Percentiles rank a stretch among this genome's conserved stretches.
Evolutionary conservation across 2,113 vertebrate species (phyloP).

Genomic region (Heliornis fulica): DNA sequence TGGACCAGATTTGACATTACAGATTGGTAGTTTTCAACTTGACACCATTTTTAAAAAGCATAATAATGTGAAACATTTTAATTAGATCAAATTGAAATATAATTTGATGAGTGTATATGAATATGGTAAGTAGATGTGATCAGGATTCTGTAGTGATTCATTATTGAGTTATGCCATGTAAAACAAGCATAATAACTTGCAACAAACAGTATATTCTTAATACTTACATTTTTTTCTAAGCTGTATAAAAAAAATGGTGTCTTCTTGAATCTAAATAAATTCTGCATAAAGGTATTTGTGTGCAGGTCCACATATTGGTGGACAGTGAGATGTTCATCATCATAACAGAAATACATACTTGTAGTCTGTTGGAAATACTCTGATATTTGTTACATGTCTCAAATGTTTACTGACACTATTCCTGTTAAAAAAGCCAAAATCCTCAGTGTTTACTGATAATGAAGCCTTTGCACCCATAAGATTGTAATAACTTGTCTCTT

Average conservation of each 20-base stretch:
- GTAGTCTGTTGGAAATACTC: not conserved
- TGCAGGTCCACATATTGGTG: not conserved
- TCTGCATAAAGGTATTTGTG: not conserved
- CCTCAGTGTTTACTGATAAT: not conserved
- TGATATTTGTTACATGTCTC: not conserved
- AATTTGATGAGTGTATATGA: slow-evolving; percentile 12
- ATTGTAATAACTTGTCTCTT: not conserved
- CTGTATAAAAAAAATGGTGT: not conserved
- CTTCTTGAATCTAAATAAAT: not conserved
- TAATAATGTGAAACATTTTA: slow-evolving; percentile 33
- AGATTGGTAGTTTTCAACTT: not conserved
- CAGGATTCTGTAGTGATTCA: slow-evolving; percentile 1
- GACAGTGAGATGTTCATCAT: not conserved
- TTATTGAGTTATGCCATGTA: not conserved
- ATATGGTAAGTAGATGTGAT: slow-evolving; percentile 14
- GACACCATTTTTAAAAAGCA: not conserved
- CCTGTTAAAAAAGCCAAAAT: not conserved
- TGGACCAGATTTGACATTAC: not conserved
- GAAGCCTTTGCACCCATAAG: not conserved
- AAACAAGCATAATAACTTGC: not conserved
- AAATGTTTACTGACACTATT: not conserved
- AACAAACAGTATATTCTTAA: not conserved
- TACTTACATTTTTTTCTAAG: not conserved
- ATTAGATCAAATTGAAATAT: slow-evolving; percentile 31
- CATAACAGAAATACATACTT: not conserved